Evolutionary conservation across 23 tunicate species (phyloP).

Genomic region (Styela clava): DNA sequence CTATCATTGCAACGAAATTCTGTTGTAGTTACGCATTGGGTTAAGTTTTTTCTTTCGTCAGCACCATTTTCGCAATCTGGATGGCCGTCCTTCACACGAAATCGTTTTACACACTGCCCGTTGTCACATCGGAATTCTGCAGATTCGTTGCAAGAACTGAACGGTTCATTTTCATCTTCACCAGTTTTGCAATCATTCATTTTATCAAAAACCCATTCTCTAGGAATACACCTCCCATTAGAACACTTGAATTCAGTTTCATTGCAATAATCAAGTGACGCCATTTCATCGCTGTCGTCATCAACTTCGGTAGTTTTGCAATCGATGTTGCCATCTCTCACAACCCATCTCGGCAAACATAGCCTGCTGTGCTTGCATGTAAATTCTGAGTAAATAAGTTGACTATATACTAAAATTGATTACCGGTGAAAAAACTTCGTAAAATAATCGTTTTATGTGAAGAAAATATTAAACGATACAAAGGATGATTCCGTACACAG

Average conservation of each 20-base stretch:
- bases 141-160: background rate
- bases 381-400: constrained; percentile 13
- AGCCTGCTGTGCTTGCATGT: constrained; percentile 6
- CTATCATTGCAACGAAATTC: constrained; percentile 32
- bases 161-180: constrained; percentile 20
- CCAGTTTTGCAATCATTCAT: constrained; percentile 21
- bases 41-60: constrained; percentile 3
- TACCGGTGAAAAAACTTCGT: too few species aligned
- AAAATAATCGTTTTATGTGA: too few species aligned
- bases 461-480: too few species aligned
- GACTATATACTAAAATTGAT: too few species aligned
- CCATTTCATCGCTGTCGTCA: constrained; percentile 31
- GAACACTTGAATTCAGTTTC: constrained; percentile 27
- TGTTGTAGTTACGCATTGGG: background rate
- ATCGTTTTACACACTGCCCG: constrained; percentile 30
- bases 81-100: constrained; percentile 36
- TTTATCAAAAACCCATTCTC: constrained; percentile 52
- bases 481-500: too few species aligned
- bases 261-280: background rate
- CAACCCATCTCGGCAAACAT: constrained; percentile 31
- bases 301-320: background rate
- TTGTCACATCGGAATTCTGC: constrained; percentile 34
- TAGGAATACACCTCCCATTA: constrained; percentile 35
- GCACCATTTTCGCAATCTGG: constrained; percentile 29
- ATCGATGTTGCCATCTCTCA: constrained; percentile 14